These are phyloP conservation scores for Esox lucius DNA, from an alignment of 2,797 vertebrate genomes.

Conservation along the genomic window DNA sequence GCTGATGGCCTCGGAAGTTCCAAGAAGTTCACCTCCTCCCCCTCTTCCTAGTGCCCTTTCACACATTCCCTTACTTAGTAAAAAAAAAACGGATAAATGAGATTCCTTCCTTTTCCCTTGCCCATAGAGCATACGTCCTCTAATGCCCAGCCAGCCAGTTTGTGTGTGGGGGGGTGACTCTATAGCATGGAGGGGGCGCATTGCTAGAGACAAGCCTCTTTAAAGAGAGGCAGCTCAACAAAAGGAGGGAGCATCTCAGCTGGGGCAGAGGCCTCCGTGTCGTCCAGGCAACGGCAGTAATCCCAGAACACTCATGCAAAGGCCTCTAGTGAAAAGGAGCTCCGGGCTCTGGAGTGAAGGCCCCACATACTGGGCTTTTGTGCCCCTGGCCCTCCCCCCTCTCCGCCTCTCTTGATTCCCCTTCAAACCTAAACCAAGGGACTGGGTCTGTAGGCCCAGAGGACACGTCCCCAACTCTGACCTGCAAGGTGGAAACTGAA, in stretches of 20 bases:
- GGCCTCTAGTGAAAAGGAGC: conserved; percentile 71
- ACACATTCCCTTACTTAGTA: conserved; percentile 56
- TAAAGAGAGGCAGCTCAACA: conserved; percentile 75
- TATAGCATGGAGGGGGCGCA: conserved; percentile 38
- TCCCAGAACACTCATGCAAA: conserved; percentile 77
- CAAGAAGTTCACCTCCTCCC: conserved; percentile 40
- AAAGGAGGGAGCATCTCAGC: conserved; percentile 79
- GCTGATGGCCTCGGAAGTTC: conserved; percentile 49
- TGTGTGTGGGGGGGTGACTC: conserved; percentile 35
- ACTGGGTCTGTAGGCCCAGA: conserved; percentile 33
- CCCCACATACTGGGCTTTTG: conserved; percentile 81
- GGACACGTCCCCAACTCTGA: conserved; percentile 20
- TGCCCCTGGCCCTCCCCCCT: conserved; percentile 45
- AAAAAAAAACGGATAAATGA: conserved; percentile 72
- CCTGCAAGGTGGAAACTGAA: background rate
- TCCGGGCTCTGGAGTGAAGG: conserved; percentile 67
- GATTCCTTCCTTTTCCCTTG: conserved; percentile 72
- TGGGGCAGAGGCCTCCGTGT: conserved; percentile 73
- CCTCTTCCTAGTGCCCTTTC: conserved; percentile 42
- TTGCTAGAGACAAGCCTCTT: conserved; percentile 63
- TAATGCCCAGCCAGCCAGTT: conserved; percentile 44
- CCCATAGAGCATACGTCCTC: conserved; percentile 51
- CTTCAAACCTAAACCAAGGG: conserved; percentile 47
- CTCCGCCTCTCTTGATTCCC: conserved; percentile 42
- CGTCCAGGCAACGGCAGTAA: conserved; percentile 75